These are phyloP conservation scores for Cephalopachus bancanus DNA, from an alignment of 2,797 vertebrate species.

Conservation along the genomic window DNA sequence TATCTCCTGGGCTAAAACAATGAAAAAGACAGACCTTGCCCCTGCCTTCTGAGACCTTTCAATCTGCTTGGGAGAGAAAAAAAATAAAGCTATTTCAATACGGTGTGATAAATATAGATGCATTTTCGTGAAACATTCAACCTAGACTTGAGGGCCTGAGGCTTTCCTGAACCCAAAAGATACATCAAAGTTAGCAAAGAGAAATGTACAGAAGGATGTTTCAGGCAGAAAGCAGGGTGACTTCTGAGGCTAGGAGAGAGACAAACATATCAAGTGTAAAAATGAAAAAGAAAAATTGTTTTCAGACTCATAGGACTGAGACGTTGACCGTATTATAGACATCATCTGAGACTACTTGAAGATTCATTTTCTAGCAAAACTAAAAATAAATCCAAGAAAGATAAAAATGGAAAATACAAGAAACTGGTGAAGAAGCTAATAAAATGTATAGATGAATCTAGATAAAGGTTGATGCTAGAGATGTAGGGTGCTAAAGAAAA, in stretches of 20 bases:
- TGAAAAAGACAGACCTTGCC: neutral
- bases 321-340: neutral
- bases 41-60: conserved; percentile 32
- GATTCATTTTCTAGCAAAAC: neutral
- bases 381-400: conserved; percentile 32
- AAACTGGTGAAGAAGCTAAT: neutral
- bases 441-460: neutral
- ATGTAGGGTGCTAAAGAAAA: neutral
- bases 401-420: neutral
- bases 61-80: conserved; percentile 18
- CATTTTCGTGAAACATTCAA: neutral
- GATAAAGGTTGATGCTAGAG: neutral
- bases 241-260: neutral
- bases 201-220: neutral
- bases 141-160: neutral
- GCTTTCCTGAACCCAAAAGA: conserved; percentile 41
- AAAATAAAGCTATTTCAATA: conserved; percentile 1
- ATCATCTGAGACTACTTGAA: neutral
- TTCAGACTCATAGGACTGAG: neutral
- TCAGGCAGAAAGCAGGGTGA: neutral
- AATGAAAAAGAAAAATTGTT: conserved; percentile 42
- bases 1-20: conserved; percentile 8
- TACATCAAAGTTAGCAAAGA: neutral
- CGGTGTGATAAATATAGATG: neutral
- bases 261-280: neutral